These are phyloP conservation scores for Montipora capricornis DNA, from an alignment of 64 coral and sea anemone genomes.

Conservation along the genomic window DNA sequence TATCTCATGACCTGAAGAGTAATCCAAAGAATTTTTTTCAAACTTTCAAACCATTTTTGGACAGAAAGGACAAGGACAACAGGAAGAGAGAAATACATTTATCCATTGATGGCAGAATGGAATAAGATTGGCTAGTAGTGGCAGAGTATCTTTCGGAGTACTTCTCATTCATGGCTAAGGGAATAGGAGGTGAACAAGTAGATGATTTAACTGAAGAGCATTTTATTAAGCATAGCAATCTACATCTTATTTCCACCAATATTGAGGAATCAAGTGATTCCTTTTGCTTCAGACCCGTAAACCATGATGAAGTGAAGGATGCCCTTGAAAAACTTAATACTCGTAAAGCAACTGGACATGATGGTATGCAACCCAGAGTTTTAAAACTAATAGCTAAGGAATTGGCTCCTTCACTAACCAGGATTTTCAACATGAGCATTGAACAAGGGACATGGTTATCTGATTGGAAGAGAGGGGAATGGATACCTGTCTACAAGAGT, in stretches of 20 bases:
- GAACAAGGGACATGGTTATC: not conserved
- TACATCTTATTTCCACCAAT: not conserved
- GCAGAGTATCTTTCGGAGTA: constrained; percentile 36
- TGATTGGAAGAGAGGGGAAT: constrained; percentile 1
- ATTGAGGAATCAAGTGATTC: not conserved
- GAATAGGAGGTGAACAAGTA: constrained; percentile 22
- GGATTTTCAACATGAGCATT: not conserved
- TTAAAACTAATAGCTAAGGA: constrained; percentile 23
- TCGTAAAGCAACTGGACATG: constrained; percentile 35
- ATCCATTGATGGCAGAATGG: not conserved
- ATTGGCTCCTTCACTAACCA: not conserved
- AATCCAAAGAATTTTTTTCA: constrained; percentile 35
- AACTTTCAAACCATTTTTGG: constrained; percentile 35
- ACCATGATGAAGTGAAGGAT: not conserved
- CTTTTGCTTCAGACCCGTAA: constrained; percentile 48
- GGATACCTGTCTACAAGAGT: not conserved
- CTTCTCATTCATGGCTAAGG: constrained; percentile 40
- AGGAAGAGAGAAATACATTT: constrained; percentile 17
- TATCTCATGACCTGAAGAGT: constrained; percentile 52
- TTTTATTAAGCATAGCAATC: constrained; percentile 5
- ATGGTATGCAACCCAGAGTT: constrained; percentile 33
- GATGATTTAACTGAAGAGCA: constrained; percentile 8
- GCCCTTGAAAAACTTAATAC: constrained; percentile 18
- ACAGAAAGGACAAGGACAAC: not conserved
- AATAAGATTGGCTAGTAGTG: constrained; percentile 26